Evolutionary conservation across 2,797 vertebrate genomes (phyloP), one percentile per base, ranked within the genome.

Genomic region (Schizothorax lantsangensis): DNA sequence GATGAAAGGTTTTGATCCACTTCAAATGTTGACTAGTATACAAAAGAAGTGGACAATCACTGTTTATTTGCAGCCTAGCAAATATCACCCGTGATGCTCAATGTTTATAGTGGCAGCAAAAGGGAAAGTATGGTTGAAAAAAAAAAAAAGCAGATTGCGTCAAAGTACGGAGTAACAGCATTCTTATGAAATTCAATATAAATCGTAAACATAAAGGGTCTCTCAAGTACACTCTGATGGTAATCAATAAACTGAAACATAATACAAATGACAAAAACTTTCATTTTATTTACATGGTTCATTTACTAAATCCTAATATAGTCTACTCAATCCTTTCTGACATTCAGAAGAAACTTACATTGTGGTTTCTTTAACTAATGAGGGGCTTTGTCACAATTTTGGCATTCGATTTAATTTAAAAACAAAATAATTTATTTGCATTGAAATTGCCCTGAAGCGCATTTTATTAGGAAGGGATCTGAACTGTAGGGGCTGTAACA

Each of bases 401-500:
- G 30, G 3, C 26, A 26, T 62, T 43, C 0, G 7, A 43, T 62
- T 40, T n/a, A 19, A 59, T 71, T 71, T 38, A n/a, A 57, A 38
- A 74, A n/a, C 15, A 62, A 43, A 30, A 23, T 38, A 9, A 9
- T 23, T 71, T 5, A 2, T 38, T 79, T 40, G 6, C 59, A 36
- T 47, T 68, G 5, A 49, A 81, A 68, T 15, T 36, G 30, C 43
- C 45, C 45, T 72, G 49, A 21, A 72, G 68, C 33, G 57, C 2
- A 19, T 84, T 38, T 84, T 62, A 47, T 49, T 49, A 36, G 30
- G 33, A 52, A 72, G 66, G 30, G 23, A 57, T 79, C 88, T 87
- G 52, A 86, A 84, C 86, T 77, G 54, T 6, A 0, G 19, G 26
- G 49, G 10, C 5, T 26, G 82, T 92, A 88, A 79, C 75, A 74